Percentiles rank a stretch among this genome's conserved stretches.
These are phyloP conservation scores for Zaprionus ornatus DNA, from an alignment of 1,140 invertebrate genomes.

Conservation along the genomic window DNA sequence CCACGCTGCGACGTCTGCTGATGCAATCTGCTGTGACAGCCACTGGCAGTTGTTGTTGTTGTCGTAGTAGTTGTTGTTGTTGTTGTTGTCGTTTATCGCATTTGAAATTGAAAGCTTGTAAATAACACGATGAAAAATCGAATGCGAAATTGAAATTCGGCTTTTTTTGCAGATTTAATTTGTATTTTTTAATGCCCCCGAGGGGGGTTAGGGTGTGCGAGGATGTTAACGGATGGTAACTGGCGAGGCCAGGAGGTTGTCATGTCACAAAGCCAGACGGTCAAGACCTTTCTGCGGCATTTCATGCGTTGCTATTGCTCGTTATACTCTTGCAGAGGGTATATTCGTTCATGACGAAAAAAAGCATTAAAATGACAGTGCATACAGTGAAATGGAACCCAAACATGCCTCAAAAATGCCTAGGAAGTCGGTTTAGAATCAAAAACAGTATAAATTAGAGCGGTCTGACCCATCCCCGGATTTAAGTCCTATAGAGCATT, in stretches of 20 bases:
- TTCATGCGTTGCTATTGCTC: not conserved
- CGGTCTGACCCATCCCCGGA: too few species aligned
- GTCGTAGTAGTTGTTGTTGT: constrained; percentile 35
- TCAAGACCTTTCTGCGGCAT: constrained; percentile 16
- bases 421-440: too few species aligned
- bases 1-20: constrained; percentile 38
- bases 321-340: not conserved
- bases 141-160: constrained; percentile 69
- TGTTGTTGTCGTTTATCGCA: constrained; percentile 68
- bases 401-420: too few species aligned
- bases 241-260: not conserved
- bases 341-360: too few species aligned
- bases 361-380: too few species aligned
- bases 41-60: constrained; percentile 59
- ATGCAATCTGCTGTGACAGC: constrained; percentile 70
- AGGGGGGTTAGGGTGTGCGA: not conserved
- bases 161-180: constrained; percentile 57
- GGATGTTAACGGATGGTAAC: not conserved
- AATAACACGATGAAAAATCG: constrained; percentile 66
- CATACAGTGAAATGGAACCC: too few species aligned
- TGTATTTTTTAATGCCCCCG: constrained; percentile 23
- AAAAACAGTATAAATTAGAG: too few species aligned
- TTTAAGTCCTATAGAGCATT: too few species aligned
- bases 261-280: constrained; percentile 16
- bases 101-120: constrained; percentile 76